Evolutionary conservation across 2,888 invertebrate genomes (phyloP), one percentile per base, ranked within the genome.

Genomic region (Mesoligia furuncula): DNA sequence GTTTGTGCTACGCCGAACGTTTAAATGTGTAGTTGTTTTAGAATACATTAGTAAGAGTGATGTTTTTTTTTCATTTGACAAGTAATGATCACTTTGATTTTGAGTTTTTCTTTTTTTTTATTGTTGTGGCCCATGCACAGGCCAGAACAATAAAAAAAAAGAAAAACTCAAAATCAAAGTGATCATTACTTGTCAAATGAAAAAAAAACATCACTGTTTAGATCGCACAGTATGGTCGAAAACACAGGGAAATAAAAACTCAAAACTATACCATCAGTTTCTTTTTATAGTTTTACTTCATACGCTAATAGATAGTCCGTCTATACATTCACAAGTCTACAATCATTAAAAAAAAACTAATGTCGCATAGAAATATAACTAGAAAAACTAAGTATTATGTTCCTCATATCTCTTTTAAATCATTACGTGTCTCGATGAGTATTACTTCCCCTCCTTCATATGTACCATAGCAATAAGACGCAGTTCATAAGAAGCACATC

Each of bases 1-100:
- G 87, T 89, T 89, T 89, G 86, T 89, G 81, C 85, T 79, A 79
- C 66, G 84, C 15, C 48, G 13, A 24, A 17, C 31, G 45, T 65
- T 61, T 9, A 27, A 54, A 62, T 67, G 65, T 42, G 45, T n/a
- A 64, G 13, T 3, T 42, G 36, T 11, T 54, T 54, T 54, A 48
- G 5, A 13, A 57, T 39, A 39, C 5, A 39, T 65, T 39, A 31
- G 39, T 75, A 15, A 45, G 9, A 45, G 9, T 7, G 15, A 17
- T n/a, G 15, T 27, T n/a, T 57, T 11, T 54, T 0, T 39, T 36
- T 73, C 2, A 42, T 54, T 27, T 45, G 31, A 51, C 24, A 15
- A 36, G 15, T 13, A 31, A 20, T 31, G 0, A 45, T 45, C n/a
- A 17, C 2, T 27, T 27, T 20, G 1, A 11, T 27, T 17, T 66